Evolutionary conservation across 2,888 invertebrate genomes (phyloP).

Genomic region (Ctena decussata): DNA sequence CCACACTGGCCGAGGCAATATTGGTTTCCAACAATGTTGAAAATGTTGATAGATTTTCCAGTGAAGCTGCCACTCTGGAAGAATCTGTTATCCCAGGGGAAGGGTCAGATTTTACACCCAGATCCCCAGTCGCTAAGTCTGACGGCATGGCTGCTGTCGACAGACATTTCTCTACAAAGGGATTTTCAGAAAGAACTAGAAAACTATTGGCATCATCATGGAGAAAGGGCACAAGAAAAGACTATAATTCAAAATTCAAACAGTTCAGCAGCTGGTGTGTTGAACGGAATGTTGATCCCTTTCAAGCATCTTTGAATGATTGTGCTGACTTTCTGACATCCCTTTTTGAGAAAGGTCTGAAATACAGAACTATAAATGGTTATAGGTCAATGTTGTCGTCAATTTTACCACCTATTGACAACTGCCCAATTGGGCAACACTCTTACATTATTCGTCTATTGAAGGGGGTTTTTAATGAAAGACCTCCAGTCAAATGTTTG

Average conservation of each 20-base stretch:
- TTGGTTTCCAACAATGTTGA: slow-evolving; percentile 30
- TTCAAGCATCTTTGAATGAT: slow-evolving; percentile 35
- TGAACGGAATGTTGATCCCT: slow-evolving; percentile 37
- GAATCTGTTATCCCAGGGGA: slow-evolving; percentile 4
- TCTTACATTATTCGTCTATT: background rate
- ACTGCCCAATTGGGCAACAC: background rate
- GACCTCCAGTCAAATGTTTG: no score
- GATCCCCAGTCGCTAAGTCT: no score
- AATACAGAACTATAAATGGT: no score
- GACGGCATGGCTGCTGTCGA: no score
- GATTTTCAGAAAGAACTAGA: slow-evolving; percentile 36
- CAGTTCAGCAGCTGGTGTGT: slow-evolving; percentile 54
- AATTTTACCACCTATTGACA: background rate
- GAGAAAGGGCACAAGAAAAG: slow-evolving; percentile 35
- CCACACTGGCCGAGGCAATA: slow-evolving; percentile 42
- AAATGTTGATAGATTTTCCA: slow-evolving; percentile 38
- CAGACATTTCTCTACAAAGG: no score
- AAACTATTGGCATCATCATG: slow-evolving; percentile 46
- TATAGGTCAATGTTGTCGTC: background rate
- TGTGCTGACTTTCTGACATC: slow-evolving; percentile 41
- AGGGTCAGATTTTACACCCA: no score
- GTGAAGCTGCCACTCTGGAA: background rate
- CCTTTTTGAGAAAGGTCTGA: no score
- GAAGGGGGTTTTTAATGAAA: background rate
- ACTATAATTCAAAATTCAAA: slow-evolving; percentile 20